Percentiles rank a stretch among this genome's conserved stretches.
phyloP scores from a whole-genome alignment of 2,888 invertebrate species.

The Erebia ligea region DNA sequence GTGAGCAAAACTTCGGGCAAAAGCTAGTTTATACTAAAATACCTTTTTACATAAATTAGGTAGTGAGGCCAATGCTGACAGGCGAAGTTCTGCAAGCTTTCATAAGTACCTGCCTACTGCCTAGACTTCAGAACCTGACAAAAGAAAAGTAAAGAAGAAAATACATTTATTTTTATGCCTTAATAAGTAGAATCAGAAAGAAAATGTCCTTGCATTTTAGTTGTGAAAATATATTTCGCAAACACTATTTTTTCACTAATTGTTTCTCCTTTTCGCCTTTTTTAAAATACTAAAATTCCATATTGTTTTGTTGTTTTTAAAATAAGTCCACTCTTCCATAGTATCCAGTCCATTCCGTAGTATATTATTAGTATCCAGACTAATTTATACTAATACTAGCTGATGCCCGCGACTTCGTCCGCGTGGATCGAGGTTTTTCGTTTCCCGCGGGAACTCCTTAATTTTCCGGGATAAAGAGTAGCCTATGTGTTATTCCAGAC shows the following conservation, averaged over 20 bases:
- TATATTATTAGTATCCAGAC: too few relatives aligned
- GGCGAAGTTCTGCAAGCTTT: conserved; percentile 40
- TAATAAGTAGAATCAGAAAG: conserved; percentile 15
- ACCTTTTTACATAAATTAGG: neutral
- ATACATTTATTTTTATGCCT: conserved; percentile 15
- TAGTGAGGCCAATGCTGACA: conserved; percentile 25
- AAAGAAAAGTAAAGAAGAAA: conserved; percentile 39
- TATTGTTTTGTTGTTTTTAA: too few relatives aligned
- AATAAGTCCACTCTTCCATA: neutral
- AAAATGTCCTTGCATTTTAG: conserved; percentile 5
- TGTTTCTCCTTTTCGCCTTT: neutral
- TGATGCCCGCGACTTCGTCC: too few relatives aligned
- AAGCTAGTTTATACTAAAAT: neutral
- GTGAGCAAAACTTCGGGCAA: too few relatives aligned
- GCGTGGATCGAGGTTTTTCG: too few relatives aligned
- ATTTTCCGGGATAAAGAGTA: too few relatives aligned
- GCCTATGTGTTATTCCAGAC: too few relatives aligned
- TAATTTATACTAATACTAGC: too few relatives aligned
- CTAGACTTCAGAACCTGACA: conserved; percentile 36
- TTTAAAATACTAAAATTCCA: neutral
- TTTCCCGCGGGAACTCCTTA: too few relatives aligned
- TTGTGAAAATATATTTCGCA: neutral
- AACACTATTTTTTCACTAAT: neutral
- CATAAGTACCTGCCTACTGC: conserved; percentile 39
- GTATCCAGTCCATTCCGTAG: too few relatives aligned